A percentile compares a stretch with the other conserved stretches of the same genome.
Conservation (phyloP, 1,140 invertebrate genomes). For the Chironomus striatipennis region DNA sequence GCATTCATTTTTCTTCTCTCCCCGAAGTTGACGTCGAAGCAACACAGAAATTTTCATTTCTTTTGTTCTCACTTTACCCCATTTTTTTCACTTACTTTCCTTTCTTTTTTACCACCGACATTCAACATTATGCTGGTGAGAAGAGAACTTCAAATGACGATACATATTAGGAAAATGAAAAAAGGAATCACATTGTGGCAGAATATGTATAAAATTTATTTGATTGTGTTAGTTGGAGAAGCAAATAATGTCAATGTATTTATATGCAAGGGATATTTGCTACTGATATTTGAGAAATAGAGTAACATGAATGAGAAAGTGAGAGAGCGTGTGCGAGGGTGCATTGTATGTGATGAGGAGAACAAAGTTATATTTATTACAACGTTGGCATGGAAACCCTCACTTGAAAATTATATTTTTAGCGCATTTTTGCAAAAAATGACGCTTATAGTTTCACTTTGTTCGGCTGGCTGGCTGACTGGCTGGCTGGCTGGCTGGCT, state of each 20-base stretch:
- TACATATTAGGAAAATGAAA: neutral
- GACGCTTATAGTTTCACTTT: too few species aligned
- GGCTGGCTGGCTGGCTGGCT: too few species aligned
- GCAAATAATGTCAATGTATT: neutral
- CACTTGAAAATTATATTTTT: neutral
- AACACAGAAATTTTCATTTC: neutral
- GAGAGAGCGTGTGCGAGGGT: neutral
- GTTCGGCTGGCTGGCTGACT: too few species aligned
- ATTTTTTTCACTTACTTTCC: neutral
- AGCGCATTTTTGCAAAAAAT: too few species aligned
- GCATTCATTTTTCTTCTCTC: neutral
- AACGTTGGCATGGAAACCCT: constrained; percentile 5
- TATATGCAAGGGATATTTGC: neutral
- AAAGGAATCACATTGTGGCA: neutral
- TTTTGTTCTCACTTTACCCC: neutral
- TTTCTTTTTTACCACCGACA: neutral
- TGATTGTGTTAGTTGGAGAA: neutral
- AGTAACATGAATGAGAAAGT: too few species aligned
- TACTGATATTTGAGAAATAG: neutral
- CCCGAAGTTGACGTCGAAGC: neutral
- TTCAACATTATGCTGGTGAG: too few species aligned
- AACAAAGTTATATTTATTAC: neutral
- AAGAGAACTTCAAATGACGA: too few species aligned
- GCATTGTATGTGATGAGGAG: neutral
- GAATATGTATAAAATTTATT: neutral